phyloP scores from a whole-genome alignment of 2,888 invertebrate genomes.

The Scaptomyza flava region DNA sequence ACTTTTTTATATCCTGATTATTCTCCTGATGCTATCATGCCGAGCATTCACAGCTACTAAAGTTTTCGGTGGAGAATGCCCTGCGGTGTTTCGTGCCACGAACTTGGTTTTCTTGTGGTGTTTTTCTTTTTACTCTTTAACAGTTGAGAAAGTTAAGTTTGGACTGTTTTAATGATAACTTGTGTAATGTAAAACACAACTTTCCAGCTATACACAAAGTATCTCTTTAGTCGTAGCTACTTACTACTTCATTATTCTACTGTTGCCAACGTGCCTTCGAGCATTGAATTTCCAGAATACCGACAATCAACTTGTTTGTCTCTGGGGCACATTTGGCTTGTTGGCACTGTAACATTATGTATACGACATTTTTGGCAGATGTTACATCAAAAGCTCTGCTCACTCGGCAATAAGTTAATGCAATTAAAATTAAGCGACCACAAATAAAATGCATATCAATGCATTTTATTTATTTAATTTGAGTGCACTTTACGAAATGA shows the following conservation, averaged over 20 bases:
- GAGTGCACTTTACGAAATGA: not conserved
- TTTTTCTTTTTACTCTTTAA: not conserved
- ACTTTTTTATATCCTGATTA: slow-evolving; percentile 19
- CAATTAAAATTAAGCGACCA: slow-evolving; percentile 21
- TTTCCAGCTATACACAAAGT: not conserved
- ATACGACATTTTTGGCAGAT: slow-evolving; percentile 20
- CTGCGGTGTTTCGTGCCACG: slow-evolving; percentile 50
- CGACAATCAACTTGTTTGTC: slow-evolving; percentile 33
- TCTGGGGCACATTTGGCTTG: slow-evolving; percentile 50
- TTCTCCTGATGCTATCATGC: slow-evolving; percentile 40
- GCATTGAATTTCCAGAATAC: not conserved
- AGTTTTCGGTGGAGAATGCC: slow-evolving; percentile 56
- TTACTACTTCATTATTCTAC: slow-evolving; percentile 25
- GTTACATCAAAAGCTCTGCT: slow-evolving; percentile 1
- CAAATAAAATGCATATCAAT: slow-evolving; percentile 30
- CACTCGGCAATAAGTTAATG: slow-evolving; percentile 15
- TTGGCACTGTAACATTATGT: slow-evolving; percentile 13
- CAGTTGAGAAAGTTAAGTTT: not conserved
- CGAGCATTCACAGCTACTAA: slow-evolving; percentile 72
- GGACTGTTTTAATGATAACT: not conserved
- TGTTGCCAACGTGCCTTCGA: slow-evolving; percentile 8
- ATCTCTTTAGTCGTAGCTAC: not conserved
- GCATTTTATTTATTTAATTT: slow-evolving; percentile 17
- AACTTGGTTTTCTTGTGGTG: slow-evolving; percentile 13
- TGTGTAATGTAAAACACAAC: too few relatives aligned